Conservation (phyloP, 2,888 invertebrate species). For the Drosophila anceps region DNA sequence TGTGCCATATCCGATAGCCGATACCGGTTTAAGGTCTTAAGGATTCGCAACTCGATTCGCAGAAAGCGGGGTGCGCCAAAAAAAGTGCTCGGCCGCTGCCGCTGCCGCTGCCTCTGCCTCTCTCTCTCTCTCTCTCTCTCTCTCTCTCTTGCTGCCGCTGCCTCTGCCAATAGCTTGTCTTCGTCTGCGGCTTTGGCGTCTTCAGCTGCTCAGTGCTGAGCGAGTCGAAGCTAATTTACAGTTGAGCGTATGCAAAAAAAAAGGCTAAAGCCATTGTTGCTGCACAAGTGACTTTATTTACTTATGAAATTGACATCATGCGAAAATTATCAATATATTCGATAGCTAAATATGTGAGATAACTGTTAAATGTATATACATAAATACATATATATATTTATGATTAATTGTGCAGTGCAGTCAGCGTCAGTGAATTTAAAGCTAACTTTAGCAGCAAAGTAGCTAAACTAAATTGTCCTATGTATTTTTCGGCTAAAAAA, state of each 20-base stretch:
- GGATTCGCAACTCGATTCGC: slow-evolving; percentile 52
- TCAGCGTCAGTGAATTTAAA: not conserved
- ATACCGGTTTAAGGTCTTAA: slow-evolving; percentile 64
- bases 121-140: not conserved
- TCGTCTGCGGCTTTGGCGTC: not conserved
- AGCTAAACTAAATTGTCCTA: not conserved
- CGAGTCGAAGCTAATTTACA: not conserved
- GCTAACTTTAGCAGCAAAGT: not conserved
- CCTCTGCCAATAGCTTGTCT: not conserved
- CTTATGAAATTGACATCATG: slow-evolving; percentile 2
- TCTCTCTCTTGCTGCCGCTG: not conserved
- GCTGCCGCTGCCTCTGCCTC: not conserved
- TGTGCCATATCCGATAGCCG: slow-evolving; percentile 53
- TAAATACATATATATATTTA: not conserved
- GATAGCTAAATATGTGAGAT: not conserved
- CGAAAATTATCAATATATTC: not conserved
- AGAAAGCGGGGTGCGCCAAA: slow-evolving; percentile 47
- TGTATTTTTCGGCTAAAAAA: no score
- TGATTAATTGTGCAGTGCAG: not conserved
- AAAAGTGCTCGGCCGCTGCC: slow-evolving; percentile 12
- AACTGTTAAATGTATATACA: not conserved
- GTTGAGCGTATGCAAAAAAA: not conserved
- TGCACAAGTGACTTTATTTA: not conserved
- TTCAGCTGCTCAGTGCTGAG: slow-evolving; percentile 11
- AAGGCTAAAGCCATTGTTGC: not conserved